These are phyloP conservation scores for Littorina saxatilis DNA, from an alignment of 1,140 invertebrate genomes.

Conservation along the genomic window DNA sequence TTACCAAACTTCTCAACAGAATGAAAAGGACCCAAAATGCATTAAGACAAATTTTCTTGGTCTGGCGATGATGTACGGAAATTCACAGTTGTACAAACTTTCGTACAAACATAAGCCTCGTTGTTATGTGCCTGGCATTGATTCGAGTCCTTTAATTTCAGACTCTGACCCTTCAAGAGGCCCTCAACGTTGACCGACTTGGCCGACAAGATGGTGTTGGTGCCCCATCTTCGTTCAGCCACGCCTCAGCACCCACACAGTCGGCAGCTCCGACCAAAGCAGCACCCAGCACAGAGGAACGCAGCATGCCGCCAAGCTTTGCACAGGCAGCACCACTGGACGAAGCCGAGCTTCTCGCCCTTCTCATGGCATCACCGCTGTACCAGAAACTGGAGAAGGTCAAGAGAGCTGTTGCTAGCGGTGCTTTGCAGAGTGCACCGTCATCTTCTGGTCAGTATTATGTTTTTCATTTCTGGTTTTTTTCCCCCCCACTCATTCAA, in stretches of 20 bases:
- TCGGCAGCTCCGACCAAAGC: too few species aligned
- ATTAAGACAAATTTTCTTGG: too few species aligned
- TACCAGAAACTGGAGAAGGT: conserved; percentile 73
- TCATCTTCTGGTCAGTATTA: conserved; percentile 8
- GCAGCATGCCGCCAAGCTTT: conserved; percentile 58
- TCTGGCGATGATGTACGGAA: too few species aligned
- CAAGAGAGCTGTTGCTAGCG: conserved; percentile 63
- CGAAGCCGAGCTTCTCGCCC: conserved; percentile 68
- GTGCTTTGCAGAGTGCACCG: conserved; percentile 40
- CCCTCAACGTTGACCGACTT: conserved; percentile 62
- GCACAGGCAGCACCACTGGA: conserved; percentile 70
- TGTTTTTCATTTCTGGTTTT: too few species aligned
- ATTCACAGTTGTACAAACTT: too few species aligned
- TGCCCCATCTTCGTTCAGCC: not conserved
- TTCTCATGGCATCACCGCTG: conserved; percentile 72
- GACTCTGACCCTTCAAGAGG: conserved; percentile 67
- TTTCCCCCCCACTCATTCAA: not conserved
- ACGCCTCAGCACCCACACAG: not conserved
- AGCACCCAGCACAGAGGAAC: conserved; percentile 26
- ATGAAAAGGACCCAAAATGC: too few species aligned
- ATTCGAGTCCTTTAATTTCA: conserved; percentile 38
- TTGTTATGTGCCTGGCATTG: too few species aligned
- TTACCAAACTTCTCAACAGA: too few species aligned
- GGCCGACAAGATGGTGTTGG: conserved; percentile 18
- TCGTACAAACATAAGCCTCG: too few species aligned